Conservation (phyloP, 2,888 invertebrate genomes). For the Dicyrtoma fusca region DNA sequence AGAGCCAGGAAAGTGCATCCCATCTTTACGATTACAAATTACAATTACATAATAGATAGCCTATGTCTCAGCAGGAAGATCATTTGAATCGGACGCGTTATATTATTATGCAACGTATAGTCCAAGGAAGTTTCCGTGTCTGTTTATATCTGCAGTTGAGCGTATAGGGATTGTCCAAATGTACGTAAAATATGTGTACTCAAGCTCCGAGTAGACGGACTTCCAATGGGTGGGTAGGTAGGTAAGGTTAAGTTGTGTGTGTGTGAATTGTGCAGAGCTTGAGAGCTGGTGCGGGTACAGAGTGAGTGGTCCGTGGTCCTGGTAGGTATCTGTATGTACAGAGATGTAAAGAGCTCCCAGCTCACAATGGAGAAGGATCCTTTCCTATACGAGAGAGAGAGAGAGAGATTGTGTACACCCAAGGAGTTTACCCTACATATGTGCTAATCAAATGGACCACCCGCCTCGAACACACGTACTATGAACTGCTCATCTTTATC, state of each 20-base stretch:
- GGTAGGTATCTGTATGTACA: too few species aligned
- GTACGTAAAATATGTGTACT: too few species aligned
- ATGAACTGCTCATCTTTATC: slow-evolving; percentile 37
- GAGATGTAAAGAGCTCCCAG: slow-evolving; percentile 1
- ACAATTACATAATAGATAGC: background rate
- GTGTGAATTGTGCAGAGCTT: too few species aligned
- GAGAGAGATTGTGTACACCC: background rate
- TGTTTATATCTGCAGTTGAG: too few species aligned
- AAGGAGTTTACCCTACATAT: background rate
- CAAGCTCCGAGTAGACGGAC: too few species aligned
- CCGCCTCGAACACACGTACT: slow-evolving; percentile 37
- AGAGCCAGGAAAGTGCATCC: slow-evolving; percentile 16
- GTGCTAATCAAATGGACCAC: slow-evolving; percentile 38
- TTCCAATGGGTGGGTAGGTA: too few species aligned
- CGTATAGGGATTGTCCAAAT: background rate
- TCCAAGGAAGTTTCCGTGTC: background rate
- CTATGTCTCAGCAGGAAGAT: background rate
- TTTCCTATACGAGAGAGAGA: background rate
- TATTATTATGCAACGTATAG: background rate
- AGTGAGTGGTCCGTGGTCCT: background rate
- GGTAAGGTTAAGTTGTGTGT: too few species aligned
- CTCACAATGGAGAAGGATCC: background rate
- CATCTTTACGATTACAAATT: slow-evolving; percentile 11
- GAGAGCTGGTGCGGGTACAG: too few species aligned
- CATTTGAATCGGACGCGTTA: background rate